Conservation (phyloP, 2,113 vertebrate genomes). For the Thinocorus orbignyianus region DNA sequence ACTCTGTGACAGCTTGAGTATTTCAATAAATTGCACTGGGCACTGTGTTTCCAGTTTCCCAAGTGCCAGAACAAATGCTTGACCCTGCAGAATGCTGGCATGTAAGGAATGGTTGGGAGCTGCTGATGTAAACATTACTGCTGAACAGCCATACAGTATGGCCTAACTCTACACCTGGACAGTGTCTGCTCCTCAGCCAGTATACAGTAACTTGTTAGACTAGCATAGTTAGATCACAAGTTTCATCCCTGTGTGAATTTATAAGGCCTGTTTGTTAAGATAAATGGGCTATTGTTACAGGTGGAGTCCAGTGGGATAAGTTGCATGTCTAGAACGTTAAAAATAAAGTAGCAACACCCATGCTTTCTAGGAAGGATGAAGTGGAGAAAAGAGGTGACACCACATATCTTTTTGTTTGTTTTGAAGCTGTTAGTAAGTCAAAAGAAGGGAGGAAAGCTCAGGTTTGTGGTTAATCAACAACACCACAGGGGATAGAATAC, state of each 20-base stretch:
- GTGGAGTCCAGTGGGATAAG: neutral
- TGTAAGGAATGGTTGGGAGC: neutral
- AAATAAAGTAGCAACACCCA: neutral
- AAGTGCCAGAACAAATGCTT: neutral
- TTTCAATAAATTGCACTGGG: neutral
- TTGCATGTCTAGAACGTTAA: neutral
- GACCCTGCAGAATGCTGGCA: neutral
- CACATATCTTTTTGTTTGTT: neutral
- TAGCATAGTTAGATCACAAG: neutral
- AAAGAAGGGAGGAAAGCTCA: neutral
- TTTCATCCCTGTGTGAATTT: neutral
- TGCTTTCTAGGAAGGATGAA: neutral
- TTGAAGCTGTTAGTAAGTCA: neutral
- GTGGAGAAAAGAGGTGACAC: neutral
- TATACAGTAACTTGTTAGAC: neutral
- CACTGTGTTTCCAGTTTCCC: neutral
- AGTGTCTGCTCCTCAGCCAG: neutral
- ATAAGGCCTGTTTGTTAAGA: neutral
- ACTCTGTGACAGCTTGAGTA: neutral
- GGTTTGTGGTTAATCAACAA: neutral
- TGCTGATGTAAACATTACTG: neutral
- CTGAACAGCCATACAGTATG: neutral
- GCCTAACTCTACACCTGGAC: neutral
- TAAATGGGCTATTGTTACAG: neutral
- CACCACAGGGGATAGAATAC: neutral